Evolutionary conservation across 2,113 vertebrate species (phyloP), one percentile per base, ranked within the genome.

Genomic region (Donacobius atricapilla): DNA sequence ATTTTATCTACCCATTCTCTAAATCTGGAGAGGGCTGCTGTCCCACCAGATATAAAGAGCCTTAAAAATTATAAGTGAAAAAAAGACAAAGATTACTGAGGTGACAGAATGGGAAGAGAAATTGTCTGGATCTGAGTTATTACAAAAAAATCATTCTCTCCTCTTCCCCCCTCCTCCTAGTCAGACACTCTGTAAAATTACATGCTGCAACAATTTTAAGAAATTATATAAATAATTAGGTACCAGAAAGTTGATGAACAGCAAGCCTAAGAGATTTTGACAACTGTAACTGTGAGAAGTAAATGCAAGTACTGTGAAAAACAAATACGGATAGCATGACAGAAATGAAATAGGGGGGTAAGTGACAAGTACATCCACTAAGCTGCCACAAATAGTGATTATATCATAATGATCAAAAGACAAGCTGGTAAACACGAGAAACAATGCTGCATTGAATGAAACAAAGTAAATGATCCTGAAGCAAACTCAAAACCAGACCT

Each of bases 381-480:
- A 96, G 58, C 80, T 97, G 80, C 63, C 83, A 92, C 48, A 83
- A 87, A 78, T n/a, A 66, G 47, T 0, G 12, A 89, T 93, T 94
- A 63, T 70, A 51, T 78, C 73, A 61, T 70, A 77, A 79, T 81
- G 85, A 97, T 95, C 96, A 94, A 94, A 97, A 89, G 83, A 75
- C 48, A 71, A 83, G 22, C 56, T 90, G 28, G 40, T 40, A 92
- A 94, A 90, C 58, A 68, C 35, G 87, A 68, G 66, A 94, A 93
- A 77, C n/a, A 90, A 86, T 50, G 30, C 40, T 47, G 16, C 65
- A 42, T 14, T 83, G 78, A 96, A 87, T n/a, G 61, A 90, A 92
- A 89, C 42, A 94, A 88, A 87, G 47, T 20, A 87, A 95, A 83
- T 48, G 9, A 60, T 93, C 42, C 45, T 80, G 31, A 56, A 75